A percentile compares a stretch with the other conserved stretches of the same genome.
Conservation (phyloP, 2,113 vertebrate genomes). For the Callopanchax toddi region DNA sequence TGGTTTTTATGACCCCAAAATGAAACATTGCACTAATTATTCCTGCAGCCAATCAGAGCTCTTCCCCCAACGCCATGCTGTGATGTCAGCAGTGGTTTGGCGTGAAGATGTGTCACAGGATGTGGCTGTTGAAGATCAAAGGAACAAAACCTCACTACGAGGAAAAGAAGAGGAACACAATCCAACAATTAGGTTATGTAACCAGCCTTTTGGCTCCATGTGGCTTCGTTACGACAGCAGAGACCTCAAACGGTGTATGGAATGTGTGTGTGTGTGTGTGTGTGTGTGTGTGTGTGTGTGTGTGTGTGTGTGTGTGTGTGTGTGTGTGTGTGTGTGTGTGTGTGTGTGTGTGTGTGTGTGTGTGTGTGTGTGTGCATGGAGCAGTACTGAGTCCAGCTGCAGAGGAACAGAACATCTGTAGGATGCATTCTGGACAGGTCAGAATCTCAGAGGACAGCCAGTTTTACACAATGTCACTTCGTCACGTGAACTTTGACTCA, state of each 20-base stretch:
- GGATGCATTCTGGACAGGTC: constrained; percentile 58
- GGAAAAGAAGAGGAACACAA: constrained; percentile 49
- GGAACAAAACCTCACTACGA: constrained; percentile 56
- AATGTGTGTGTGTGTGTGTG: constrained; percentile 52
- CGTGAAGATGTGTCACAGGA: constrained; percentile 39
- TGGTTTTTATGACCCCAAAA: constrained; percentile 18
- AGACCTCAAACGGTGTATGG: constrained; percentile 57
- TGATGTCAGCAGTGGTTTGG: constrained; percentile 56
- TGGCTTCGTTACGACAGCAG: constrained; percentile 56
- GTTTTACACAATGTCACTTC: not conserved
- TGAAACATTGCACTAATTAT: constrained; percentile 1
- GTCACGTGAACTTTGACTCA: not conserved
- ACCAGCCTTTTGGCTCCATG: constrained; percentile 45
- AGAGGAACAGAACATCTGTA: constrained; percentile 65
- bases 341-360: constrained; percentile 36
- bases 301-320: not conserved
- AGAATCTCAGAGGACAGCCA: constrained; percentile 5
- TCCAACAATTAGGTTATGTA: constrained; percentile 71
- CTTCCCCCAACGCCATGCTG: constrained; percentile 25
- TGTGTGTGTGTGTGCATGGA: constrained; percentile 34
- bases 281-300: constrained; percentile 12
- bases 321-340: too few species aligned
- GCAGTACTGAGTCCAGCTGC: constrained; percentile 58
- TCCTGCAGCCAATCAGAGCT: constrained; percentile 22
- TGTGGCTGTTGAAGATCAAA: constrained; percentile 49